Base-by-base conservation (phyloP, 2,797 vertebrate genomes). In the Melopsittacus undulatus region DNA sequence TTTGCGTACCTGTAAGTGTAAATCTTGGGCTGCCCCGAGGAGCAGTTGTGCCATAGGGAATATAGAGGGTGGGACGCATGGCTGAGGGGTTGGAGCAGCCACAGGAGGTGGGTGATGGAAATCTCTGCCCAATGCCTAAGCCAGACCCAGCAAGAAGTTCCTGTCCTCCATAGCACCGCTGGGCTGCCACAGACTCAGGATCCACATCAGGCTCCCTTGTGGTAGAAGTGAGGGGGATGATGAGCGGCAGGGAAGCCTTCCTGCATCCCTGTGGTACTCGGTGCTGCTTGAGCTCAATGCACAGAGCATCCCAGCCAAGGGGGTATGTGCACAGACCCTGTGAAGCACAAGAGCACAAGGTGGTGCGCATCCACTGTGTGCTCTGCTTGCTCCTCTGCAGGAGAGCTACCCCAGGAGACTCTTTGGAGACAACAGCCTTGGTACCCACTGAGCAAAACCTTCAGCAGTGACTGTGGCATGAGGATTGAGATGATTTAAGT, bases 101-200 rank as follows among this genome's bases (percentile, higher is more conserved):
- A 3, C 6, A 4, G 27, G 49, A 68, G 64, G 30, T 10, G 11
- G n/a, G 51, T 3, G 52, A 59, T 36, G 36, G 36, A 10, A 43
- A 54, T 62, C 69, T n/a, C 54, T 13, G 46, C 48, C 54, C 8
- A 32, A 4, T 1, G 4, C 40, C 51, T 34, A 9, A 20, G 30
- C n/a, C 46, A 20, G 24, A 14, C 22, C 45, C 61, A 15, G 70
- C 2, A 5, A 27, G 42, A 36, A 42, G 10, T 20, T 14, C 0
- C 1, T 40, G n/a, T 34, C 36, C 24, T 46, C 7, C 13, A 3
- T 23, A 3, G 17, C 3, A 1, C 49, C 0, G 1, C 16, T 21
- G 13, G 36, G n/a, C 42, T 54, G 67, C 54, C 6, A 7, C 4
- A 32, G 30, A 9, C 10, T 43, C 11, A 2, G 59, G 30, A 19